These are phyloP conservation scores for Drosophila greeni DNA, from an alignment of 2,888 invertebrate genomes.

Conservation along the genomic window DNA sequence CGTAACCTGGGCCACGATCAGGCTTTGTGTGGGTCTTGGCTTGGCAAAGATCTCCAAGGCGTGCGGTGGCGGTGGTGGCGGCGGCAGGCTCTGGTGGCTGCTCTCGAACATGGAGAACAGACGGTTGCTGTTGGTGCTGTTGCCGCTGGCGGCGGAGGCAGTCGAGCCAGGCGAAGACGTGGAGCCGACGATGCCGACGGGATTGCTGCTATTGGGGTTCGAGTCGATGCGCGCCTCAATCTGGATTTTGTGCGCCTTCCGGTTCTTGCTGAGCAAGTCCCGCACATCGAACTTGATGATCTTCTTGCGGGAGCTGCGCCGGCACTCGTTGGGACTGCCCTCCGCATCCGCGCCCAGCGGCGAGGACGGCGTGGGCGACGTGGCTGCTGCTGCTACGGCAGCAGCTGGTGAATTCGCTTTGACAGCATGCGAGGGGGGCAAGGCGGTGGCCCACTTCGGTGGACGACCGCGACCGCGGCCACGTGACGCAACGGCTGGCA, in stretches of 20 bases:
- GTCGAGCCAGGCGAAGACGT: background rate
- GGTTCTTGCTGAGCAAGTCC: slow-evolving; percentile 76
- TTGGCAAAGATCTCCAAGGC: slow-evolving; percentile 54
- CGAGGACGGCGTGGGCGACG: slow-evolving; percentile 2
- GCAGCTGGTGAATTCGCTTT: background rate
- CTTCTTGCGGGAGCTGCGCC: slow-evolving; percentile 78
- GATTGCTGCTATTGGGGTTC: slow-evolving; percentile 48
- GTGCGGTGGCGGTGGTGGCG: slow-evolving; percentile 17
- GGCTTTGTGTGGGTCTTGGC: slow-evolving; percentile 59
- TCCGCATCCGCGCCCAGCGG: slow-evolving; percentile 6
- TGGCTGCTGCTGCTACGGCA: background rate
- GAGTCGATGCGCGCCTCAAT: slow-evolving; percentile 78
- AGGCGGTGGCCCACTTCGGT: slow-evolving; percentile 9
- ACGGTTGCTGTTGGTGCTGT: slow-evolving; percentile 28
- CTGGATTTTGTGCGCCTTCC: slow-evolving; percentile 77
- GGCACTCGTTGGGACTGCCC: slow-evolving; percentile 25
- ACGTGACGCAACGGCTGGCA: slow-evolving; percentile 30
- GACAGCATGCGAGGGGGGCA: background rate
- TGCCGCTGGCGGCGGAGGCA: background rate
- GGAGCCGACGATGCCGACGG: background rate
- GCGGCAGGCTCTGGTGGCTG: slow-evolving; percentile 1
- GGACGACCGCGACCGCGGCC: slow-evolving; percentile 37
- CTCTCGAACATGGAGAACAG: slow-evolving; percentile 61
- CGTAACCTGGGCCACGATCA: slow-evolving; percentile 75
- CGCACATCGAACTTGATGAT: slow-evolving; percentile 78